Evolutionary conservation across 2,797 vertebrate species (phyloP), one percentile per base, ranked within the genome.

Genomic region (Enteromius fasciolatus): DNA sequence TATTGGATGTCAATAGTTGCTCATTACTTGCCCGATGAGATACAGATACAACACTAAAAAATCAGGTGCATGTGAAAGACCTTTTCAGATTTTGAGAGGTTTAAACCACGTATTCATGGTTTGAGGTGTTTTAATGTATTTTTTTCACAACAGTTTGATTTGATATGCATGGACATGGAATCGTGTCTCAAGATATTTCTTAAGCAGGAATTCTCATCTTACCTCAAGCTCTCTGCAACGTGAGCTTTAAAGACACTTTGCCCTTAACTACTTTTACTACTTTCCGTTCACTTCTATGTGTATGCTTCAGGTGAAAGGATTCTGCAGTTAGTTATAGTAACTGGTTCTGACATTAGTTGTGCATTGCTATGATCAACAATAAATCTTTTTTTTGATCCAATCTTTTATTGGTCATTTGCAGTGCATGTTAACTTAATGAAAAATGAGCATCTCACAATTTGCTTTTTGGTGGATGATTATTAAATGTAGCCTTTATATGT

Each of bases 291-390:
- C 61, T 57, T 8, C 61, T 80, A 7, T 76, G 36, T 76, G 52
- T 75, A 52, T 75, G 61, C 61, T 59, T 83, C 20, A 64, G 85
- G 85, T 83, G 52, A 36, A 68, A 57, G 78, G 67, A 72, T 74
- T 83, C n/a, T 64, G 44, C 28, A 48, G 5, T 83, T 64, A 54
- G 57, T 39, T 63, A 59, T 33, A 63, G 59, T 17, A 72, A 33
- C 12, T 18, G 36, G 31, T 36, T 69, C 68, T 69, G 28, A 25
- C 5, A 0, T 57, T 52, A 25, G 41, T 67, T 52, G 69, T 31
- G 39, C 39, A 36, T 66, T 78, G 59, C 75, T 78, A 33, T 48
- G 52, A 76, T 64, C 28, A 31, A 54, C 67, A 85, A 81, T 83
- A 78, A 85, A 85, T 79, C 12, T 48, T 48, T 52, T 36, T 64